Percentiles rank a stretch among this genome's conserved stretches.
These are phyloP conservation scores for Hydra vulgaris DNA, from an alignment of 30 jellyfish, hydroid and myxozoan genomes.

Conservation along the genomic window DNA sequence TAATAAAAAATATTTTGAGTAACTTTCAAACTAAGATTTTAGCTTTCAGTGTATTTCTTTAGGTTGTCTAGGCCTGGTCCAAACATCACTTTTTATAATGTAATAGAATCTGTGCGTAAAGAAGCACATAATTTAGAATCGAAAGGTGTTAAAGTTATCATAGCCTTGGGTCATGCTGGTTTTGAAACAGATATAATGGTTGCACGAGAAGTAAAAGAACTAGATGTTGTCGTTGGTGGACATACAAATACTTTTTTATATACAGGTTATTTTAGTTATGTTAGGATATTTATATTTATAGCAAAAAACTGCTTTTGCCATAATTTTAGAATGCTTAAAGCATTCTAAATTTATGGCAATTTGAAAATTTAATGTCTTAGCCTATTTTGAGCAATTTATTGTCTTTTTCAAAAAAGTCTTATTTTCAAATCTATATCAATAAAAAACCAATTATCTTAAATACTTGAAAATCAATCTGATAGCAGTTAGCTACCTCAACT, in stretches of 20 bases:
- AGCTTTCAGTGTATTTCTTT: not conserved
- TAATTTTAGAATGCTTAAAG: no score
- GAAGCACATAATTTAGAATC: conserved; percentile 72
- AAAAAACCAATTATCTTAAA: no score
- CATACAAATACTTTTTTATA: conserved; percentile 83
- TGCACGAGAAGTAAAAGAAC: conserved; percentile 68
- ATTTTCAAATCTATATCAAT: no score
- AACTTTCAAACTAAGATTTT: not conserved
- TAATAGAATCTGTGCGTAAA: conserved; percentile 49
- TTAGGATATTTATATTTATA: no score
- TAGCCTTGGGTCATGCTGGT: conserved; percentile 98
- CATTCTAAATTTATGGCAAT: no score
- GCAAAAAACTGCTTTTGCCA: no score
- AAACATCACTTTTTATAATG: conserved; percentile 50
- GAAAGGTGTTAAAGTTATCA: conserved; percentile 52
- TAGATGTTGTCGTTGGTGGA: conserved; percentile 96
- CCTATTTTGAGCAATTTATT: no score
- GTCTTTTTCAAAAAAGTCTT: no score
- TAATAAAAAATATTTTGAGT: not conserved
- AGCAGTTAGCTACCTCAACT: no score
- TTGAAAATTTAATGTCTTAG: no score
- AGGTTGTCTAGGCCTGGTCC: conserved; percentile 97
- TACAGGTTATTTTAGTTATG: conserved; percentile 48
- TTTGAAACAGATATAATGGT: conserved; percentile 46
- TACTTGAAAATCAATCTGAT: no score